Conservation (phyloP, 2,113 vertebrate genomes). For the Nestor notabilis region DNA sequence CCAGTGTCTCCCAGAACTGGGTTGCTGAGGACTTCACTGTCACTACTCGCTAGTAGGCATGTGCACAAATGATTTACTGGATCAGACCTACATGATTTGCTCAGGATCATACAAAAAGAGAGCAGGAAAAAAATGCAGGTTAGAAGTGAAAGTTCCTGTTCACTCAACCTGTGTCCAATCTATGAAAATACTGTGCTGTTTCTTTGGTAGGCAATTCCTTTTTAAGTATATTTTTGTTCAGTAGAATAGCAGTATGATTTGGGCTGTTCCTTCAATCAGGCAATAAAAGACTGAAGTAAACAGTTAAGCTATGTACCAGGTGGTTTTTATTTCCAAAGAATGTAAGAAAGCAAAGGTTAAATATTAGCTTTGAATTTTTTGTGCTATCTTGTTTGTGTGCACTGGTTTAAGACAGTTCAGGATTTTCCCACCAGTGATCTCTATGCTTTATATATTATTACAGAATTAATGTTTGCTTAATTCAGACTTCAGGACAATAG, state of each 20-base stretch:
- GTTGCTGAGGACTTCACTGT: not conserved
- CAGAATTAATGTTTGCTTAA: slow-evolving; percentile 33
- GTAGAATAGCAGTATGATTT: not conserved
- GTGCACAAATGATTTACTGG: not conserved
- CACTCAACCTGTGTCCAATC: not conserved
- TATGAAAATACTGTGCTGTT: not conserved
- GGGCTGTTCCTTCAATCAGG: not conserved
- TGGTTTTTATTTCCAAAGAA: slow-evolving; percentile 50
- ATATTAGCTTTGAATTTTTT: not conserved
- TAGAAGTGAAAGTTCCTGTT: not conserved
- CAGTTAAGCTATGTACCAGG: slow-evolving; percentile 3
- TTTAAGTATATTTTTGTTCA: not conserved
- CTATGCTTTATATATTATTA: slow-evolving; percentile 16
- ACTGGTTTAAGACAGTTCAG: slow-evolving; percentile 14
- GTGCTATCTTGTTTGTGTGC: slow-evolving; percentile 30
- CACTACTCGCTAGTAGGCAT: not conserved
- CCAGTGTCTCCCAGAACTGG: not conserved
- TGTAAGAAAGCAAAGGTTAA: slow-evolving; percentile 33
- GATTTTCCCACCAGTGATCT: slow-evolving; percentile 28
- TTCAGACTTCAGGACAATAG: not conserved
- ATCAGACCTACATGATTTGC: not conserved
- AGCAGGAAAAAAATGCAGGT: not conserved
- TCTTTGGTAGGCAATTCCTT: not conserved
- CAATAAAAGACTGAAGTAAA: slow-evolving; percentile 5
- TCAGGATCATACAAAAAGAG: not conserved